Base-by-base conservation (phyloP, 1,140 invertebrate species). In the Drosophila sechellia region DNA sequence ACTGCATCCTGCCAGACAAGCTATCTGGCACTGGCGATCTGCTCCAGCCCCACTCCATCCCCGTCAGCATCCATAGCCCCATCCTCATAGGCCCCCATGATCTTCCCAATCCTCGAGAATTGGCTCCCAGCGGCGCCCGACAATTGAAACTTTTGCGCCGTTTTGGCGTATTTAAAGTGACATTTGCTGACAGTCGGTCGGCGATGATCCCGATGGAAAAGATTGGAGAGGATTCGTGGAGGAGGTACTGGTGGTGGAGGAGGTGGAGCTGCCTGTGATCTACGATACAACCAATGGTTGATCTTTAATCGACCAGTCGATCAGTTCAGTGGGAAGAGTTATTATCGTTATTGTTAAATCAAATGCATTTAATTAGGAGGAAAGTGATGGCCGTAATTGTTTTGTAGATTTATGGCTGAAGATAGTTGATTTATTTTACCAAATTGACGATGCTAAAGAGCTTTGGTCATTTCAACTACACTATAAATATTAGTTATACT, bases 131-230 rank as follows among this genome's bases (percentile, higher is more conserved):
- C 64, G 80, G 80, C 80, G 80, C 61, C 81, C 83, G 66, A 77
- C 83, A 86, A 86, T 86, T 86, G 83, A 86, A 86, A 87, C 83
- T 86, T 86, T 87, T 87, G 83, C 84, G 76, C 84, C 72, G 73
- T 89, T 89, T 87, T 87, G 84, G 83, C 83, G 83, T 87, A 87
- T 87, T 79, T 87, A 89, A 87, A 87, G 84, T 87, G 83, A 89
- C 83, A 87, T 87, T 89, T 64, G 83, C 60, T 87, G 83, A 87
- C 84, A 87, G 83, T 73, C 63, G 64, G 63, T 66, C 50, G 64
- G 57, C 75, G 49, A 65, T 73, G 74, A 65, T 61, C 56, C 68
- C 48, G 37, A 45, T 35, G 59, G 37, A 34, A 42, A 59, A 34
- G 59, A 45, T 52, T 68, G 20, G 6, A 15, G 63, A 43, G 39